Evolutionary conservation across 1,140 invertebrate species (phyloP), one percentile per base, ranked within the genome.

Genomic region (Drosophila persimilis): DNA sequence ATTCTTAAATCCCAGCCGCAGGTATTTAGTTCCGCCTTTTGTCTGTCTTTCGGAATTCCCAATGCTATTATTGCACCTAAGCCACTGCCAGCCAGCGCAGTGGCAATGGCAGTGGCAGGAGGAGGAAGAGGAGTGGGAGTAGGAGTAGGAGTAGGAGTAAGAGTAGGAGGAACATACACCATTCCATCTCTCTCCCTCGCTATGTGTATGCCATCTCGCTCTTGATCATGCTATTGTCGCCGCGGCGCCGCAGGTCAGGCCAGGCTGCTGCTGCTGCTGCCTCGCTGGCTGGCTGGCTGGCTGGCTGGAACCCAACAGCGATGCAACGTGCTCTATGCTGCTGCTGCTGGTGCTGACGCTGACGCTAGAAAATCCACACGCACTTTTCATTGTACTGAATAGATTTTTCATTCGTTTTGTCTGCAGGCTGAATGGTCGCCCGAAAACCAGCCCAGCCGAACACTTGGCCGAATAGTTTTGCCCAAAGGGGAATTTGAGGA

Each of bases 1-100:
- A 85, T 83, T 89, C 79, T 64, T 89, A 88, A 89, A 88, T 88
- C 84, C 83, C 84, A 83, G 83, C 83, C 83, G 76, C 83, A 88
- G 83, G 83, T 88, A 88, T 88, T 88, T 88, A 88, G 84, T 89
- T 88, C 84, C 84, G 84, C 84, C 84, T 84, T 83, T 88, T 83
- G 81, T 86, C 66, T 73, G 61, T 54, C 72, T 72, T 60, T 74
- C 73, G 81, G 83, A 88, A 88, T 88, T 88, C 79, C 84, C 84
- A 89, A 88, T 88, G 75, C 83, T 83, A 86, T 86, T 83, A 86
- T 83, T 89, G 83, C 83, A 88, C 83, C 74, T 86, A 86, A 86
- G 81, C 81, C 83, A 75, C 73, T 56, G 73, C 62, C 39, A 53
- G 15, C 43, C 35, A 24, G 43, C 52, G 39, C 48, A 45, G n/a